phyloP scores from a whole-genome alignment of 2,888 invertebrate genomes.

The Osmoderma eremita region DNA sequence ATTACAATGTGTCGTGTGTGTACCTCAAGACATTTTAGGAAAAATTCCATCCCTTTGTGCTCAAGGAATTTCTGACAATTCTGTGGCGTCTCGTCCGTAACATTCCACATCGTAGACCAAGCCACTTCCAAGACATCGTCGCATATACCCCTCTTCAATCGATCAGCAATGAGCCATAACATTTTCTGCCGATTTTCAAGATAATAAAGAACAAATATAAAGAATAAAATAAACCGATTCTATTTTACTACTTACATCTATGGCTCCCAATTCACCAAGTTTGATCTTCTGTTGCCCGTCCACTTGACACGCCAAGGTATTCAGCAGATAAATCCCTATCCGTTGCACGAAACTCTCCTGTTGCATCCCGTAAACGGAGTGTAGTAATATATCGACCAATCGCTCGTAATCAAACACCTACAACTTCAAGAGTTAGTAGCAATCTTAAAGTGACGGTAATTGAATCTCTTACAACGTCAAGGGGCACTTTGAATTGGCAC shows the following conservation, averaged over 20 bases:
- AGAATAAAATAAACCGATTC: not conserved
- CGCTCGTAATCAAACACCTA: constrained; percentile 92
- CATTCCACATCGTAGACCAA: constrained; percentile 99
- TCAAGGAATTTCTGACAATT: constrained; percentile 93
- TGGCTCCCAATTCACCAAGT: constrained; percentile 90
- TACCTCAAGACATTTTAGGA: constrained; percentile 88
- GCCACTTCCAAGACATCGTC: constrained; percentile 98
- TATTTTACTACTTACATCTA: constrained; percentile 68
- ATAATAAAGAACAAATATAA: no score
- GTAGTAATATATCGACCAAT: constrained; percentile 82
- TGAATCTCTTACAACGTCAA: constrained; percentile 81
- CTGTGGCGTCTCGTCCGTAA: constrained; percentile 93
- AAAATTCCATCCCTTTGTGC: constrained; percentile 88
- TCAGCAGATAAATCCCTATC: constrained; percentile 93
- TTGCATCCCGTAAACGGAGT: constrained; percentile 82
- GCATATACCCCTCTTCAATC: constrained; percentile 79
- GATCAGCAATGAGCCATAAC: constrained; percentile 86
- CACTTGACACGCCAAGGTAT: constrained; percentile 96
- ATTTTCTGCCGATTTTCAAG: constrained; percentile 73
- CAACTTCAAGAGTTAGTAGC: constrained; percentile 29
- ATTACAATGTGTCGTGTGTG: no score
- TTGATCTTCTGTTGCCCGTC: constrained; percentile 92
- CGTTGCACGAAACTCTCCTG: constrained; percentile 93
- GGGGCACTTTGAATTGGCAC: constrained; percentile 94
- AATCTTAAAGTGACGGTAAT: constrained; percentile 39